Evolutionary conservation across 2,113 vertebrate genomes (phyloP).

Genomic region (Capra hircus): DNA sequence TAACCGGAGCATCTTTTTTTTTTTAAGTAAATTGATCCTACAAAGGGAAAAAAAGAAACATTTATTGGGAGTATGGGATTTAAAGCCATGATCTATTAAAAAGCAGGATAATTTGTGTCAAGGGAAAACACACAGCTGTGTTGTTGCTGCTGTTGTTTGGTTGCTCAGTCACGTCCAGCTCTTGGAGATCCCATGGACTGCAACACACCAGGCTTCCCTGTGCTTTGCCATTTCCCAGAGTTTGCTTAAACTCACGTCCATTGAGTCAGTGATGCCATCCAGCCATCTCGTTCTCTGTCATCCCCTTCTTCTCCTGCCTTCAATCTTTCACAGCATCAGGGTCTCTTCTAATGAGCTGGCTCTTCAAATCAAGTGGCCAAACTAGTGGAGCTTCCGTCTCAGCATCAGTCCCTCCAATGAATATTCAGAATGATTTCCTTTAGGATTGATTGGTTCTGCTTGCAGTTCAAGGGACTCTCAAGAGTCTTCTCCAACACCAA

Average conservation of each 20-base stretch:
- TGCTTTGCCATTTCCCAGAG: neutral
- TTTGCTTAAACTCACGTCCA: neutral
- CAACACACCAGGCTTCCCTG: neutral
- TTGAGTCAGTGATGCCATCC: neutral
- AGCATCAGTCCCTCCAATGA: neutral
- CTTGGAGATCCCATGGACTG: neutral
- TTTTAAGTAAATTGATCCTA: neutral
- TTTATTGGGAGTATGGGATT: neutral
- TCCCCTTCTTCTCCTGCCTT: neutral
- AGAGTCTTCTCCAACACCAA: neutral
- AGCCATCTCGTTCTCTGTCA: neutral
- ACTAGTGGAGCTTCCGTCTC: neutral
- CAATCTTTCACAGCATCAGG: neutral
- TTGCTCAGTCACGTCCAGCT: neutral
- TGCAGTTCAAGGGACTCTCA: neutral
- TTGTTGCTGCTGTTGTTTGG: neutral
- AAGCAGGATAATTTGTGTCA: neutral
- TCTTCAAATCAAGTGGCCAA: neutral
- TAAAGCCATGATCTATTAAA: neutral
- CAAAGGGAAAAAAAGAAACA: neutral
- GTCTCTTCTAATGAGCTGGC: neutral
- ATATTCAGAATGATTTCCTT: neutral
- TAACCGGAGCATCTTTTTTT: neutral
- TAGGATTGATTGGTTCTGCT: neutral
- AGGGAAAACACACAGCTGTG: neutral